Evolutionary conservation across 2,888 invertebrate genomes (phyloP), one percentile per base, ranked within the genome.

Genomic region (Zygothrica quintamaculata): DNA sequence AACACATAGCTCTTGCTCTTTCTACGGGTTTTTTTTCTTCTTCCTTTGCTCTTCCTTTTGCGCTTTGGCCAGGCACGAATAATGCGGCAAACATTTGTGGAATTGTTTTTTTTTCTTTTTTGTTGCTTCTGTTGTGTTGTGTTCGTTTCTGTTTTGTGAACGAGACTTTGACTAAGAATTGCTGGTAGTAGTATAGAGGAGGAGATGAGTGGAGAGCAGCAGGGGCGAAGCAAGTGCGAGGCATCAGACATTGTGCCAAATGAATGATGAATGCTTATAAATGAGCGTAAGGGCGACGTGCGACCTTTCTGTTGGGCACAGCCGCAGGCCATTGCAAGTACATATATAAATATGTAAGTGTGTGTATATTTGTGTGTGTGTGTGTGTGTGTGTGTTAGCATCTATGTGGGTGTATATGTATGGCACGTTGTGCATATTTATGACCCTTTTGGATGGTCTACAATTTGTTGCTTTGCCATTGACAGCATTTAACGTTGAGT

Each of bases 251-350:
- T 56, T 70, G 60, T 70, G 73, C 73, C 77, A 79, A 75, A 81
- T 87, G 78, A 77, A 73, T 84, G 87, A 82, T 82, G 74, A 78
- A 82, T 84, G 76, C 71, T 65, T 70, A 75, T 71, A 71, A 84
- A 81, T 73, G 82, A 81, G 78, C 71, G 39, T 65, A 48, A 71
- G 74, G 66, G 64, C 75, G 59, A 58, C 56, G 64, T 51, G 76
- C 59, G 82, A 84, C 85, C 85, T 80, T 77, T 65, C 60, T 50
- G 71, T 80, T 56, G 56, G 34, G 37, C 46, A 12, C 33, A 22
- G 44, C 67, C 47, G 33, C 15, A 46, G 58, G 77, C 36, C 44
- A 59, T 47, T 60, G 57, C 56, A 47, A 13, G 5, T 51, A 26
- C 8, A 15, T 31, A 25, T 25, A n/a, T 26, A 29, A 22, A 34